Evolutionary conservation across 2,888 invertebrate species (phyloP), one percentile per base, ranked within the genome.

Genomic region (Dendrolimus pini): DNA sequence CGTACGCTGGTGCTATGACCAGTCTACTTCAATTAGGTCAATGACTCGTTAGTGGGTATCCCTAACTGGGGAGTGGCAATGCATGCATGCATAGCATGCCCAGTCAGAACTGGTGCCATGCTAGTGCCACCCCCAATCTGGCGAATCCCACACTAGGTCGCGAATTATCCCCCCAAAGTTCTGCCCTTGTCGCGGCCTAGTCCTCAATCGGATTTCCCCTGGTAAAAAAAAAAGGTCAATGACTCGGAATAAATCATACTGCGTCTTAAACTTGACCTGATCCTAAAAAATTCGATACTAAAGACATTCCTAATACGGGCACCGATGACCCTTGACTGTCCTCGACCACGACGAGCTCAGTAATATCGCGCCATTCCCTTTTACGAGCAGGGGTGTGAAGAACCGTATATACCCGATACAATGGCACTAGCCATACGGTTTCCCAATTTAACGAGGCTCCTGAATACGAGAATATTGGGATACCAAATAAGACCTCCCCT

Each of bases 301-400:
- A 69, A 71, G 68, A 68, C 64, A 68, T 68, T 68, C 66, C 68
- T 74, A 75, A 74, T 72, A 75, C 75, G 72, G 67, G 66, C 65
- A 62, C 64, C 71, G 69, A 76, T 74, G 75, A 74, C 71, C 75
- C 75, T 76, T 70, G 66, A 74, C 69, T 67, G 12, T 12, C 58
- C 54, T 18, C 52, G 41, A 58, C 64, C 67, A 68, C 66, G 62
- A 62, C 62, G 64, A 64, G 66, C 47, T 47, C 12, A 47, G 47
- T 47, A 47, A 10, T 9, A 74, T 72, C 69, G 68, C 65, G 64
- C 67, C 71, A 69, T 79, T 77, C 72, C 64, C 67, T 80, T 80
- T 81, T 82, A 82, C 74, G 77, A 82, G 63, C 58, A 62, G 67
- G 72, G 72, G 75, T 75, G 75, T 74, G 72, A 80, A 79, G 74